Conservation (phyloP, 1,140 invertebrate species). For the Polypedilum pembai region DNA sequence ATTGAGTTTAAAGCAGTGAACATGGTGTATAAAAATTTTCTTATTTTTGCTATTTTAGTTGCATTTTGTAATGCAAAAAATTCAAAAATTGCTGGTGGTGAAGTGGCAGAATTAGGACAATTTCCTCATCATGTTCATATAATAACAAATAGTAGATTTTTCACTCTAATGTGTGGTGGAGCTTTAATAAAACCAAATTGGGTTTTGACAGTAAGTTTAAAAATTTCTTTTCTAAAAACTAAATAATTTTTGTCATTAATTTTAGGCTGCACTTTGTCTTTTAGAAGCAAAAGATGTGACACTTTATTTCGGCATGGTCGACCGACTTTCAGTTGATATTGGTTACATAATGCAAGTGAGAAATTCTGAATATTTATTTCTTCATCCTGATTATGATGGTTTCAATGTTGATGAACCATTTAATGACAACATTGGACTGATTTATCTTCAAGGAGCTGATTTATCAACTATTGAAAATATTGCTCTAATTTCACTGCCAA, state of each 20-base stretch:
- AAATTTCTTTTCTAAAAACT: too few relatives aligned
- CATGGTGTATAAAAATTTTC: too few relatives aligned
- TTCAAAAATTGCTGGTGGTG: background rate
- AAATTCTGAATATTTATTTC: background rate
- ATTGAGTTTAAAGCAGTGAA: too few relatives aligned
- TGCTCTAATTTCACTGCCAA: background rate
- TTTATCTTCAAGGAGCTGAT: background rate
- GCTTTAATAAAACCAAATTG: background rate
- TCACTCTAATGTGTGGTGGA: background rate
- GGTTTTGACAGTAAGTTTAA: background rate
- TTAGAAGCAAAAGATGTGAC: background rate
- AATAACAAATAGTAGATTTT: background rate
- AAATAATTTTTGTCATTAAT: too few relatives aligned
- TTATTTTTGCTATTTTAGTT: too few relatives aligned
- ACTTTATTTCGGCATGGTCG: background rate
- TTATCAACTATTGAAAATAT: background rate
- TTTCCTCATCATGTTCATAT: slow-evolving; percentile 4
- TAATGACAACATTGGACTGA: background rate
- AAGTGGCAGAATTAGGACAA: background rate
- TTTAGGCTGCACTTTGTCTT: too few relatives aligned
- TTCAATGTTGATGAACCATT: background rate
- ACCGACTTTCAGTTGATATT: background rate
- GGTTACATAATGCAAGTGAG: background rate
- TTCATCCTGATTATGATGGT: background rate
- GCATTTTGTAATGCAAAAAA: background rate